phyloP scores from a whole-genome alignment of 2,888 invertebrate species.

The Hetaerina titia region DNA sequence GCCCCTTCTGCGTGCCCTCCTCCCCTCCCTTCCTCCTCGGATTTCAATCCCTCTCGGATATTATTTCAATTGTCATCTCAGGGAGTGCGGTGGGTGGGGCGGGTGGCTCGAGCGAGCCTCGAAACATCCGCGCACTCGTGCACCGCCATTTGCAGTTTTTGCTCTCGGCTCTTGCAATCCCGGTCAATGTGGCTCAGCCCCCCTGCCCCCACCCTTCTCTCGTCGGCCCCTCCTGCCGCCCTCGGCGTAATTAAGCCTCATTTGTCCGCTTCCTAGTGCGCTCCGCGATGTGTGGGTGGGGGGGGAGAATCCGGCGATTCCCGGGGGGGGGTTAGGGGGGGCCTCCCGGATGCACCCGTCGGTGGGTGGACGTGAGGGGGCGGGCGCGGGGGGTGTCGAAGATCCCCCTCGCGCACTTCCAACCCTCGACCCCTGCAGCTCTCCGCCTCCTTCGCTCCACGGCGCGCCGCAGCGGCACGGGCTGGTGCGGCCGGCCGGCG shows the following conservation, averaged over 20 bases:
- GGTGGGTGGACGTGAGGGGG: too few relatives aligned
- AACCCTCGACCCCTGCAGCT: too few relatives aligned
- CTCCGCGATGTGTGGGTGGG: not conserved
- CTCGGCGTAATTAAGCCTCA: conserved; percentile 10
- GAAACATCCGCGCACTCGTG: not conserved
- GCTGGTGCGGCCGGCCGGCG: not conserved
- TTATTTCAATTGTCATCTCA: not conserved
- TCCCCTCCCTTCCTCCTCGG: not conserved
- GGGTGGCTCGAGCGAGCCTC: not conserved
- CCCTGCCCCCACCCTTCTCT: not conserved
- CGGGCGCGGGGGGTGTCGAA: too few relatives aligned
- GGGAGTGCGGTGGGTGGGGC: not conserved
- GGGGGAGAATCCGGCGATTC: not conserved
- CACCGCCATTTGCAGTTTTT: not conserved
- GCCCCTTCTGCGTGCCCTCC: not conserved
- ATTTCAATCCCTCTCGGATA: conserved; percentile 18
- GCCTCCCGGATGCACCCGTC: too few relatives aligned
- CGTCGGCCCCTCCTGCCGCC: not conserved
- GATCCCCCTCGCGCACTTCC: too few relatives aligned
- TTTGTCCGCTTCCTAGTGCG: conserved; percentile 15
- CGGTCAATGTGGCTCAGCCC: not conserved
- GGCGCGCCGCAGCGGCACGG: not conserved
- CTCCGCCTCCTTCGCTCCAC: not conserved
- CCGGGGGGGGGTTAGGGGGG: not conserved
- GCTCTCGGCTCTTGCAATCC: not conserved